Percentiles rank a stretch among this genome's conserved stretches.
Evolutionary conservation across 2,797 vertebrate genomes (phyloP).

Genomic region (Aulostomus chinensis): DNA sequence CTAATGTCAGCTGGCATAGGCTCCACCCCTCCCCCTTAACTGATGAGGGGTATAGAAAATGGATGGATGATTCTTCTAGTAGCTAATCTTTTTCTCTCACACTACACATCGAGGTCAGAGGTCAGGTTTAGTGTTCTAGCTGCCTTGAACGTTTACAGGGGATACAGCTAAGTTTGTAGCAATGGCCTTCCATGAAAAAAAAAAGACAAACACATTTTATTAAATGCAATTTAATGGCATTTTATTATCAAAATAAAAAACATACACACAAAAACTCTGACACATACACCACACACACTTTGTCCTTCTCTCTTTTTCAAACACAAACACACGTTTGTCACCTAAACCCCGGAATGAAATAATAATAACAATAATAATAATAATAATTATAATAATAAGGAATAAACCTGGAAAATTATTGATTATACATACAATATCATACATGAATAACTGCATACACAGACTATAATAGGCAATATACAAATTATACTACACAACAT

Average conservation of each 20-base stretch:
- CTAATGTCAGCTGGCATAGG: no score
- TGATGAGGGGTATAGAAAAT: no score
- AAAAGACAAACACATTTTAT: neutral
- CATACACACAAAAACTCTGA: constrained; percentile 16
- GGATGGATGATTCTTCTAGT: no score
- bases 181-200: no score
- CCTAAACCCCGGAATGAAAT: no score
- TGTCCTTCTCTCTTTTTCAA: neutral
- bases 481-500: constrained; percentile 47
- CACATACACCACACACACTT: constrained; percentile 4
- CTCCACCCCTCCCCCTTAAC: no score
- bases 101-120: no score
- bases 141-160: no score
- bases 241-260: constrained; percentile 47
- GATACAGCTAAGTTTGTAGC: no score
- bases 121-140: no score
- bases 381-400: constrained; percentile 28
- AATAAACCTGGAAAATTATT: constrained; percentile 56
- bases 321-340: neutral
- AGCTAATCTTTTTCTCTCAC: no score
- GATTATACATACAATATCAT: constrained; percentile 47
- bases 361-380: no score
- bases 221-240: constrained; percentile 14
- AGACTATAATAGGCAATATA: constrained; percentile 57
- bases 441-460: constrained; percentile 45